Evolutionary conservation across 2,113 vertebrate genomes (phyloP).

Genomic region (Crocuta crocuta): DNA sequence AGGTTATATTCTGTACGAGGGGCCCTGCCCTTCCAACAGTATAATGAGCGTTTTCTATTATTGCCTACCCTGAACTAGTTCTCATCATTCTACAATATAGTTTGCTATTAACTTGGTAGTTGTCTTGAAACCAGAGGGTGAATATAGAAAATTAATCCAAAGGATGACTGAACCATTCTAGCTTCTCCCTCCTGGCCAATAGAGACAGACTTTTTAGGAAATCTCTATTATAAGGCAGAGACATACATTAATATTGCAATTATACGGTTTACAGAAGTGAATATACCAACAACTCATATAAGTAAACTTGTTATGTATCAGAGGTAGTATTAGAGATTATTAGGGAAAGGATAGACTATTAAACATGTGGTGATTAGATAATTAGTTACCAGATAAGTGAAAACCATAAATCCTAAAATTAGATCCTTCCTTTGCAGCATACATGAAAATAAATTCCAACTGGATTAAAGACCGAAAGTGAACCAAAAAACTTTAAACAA

Average conservation of each 20-base stretch:
- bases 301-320: neutral
- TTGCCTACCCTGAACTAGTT: neutral
- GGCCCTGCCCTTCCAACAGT: neutral
- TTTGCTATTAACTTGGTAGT: neutral
- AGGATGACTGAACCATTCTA: neutral
- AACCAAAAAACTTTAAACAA: slow-evolving; percentile 5
- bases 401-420: neutral
- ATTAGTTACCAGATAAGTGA: neutral
- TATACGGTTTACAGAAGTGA: neutral
- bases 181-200: neutral
- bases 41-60: neutral
- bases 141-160: neutral
- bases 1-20: neutral
- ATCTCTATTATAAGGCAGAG: neutral
- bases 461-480: neutral
- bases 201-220: neutral
- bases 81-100: neutral
- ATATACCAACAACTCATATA: neutral
- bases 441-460: neutral
- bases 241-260: neutral
- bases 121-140: neutral
- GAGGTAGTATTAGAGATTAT: neutral
- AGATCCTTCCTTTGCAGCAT: neutral
- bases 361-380: neutral
- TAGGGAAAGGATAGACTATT: neutral